Percentiles rank a stretch among this genome's conserved stretches.
Evolutionary conservation across 2,113 vertebrate species (phyloP).

Genomic region (Eleginops maclovinus): DNA sequence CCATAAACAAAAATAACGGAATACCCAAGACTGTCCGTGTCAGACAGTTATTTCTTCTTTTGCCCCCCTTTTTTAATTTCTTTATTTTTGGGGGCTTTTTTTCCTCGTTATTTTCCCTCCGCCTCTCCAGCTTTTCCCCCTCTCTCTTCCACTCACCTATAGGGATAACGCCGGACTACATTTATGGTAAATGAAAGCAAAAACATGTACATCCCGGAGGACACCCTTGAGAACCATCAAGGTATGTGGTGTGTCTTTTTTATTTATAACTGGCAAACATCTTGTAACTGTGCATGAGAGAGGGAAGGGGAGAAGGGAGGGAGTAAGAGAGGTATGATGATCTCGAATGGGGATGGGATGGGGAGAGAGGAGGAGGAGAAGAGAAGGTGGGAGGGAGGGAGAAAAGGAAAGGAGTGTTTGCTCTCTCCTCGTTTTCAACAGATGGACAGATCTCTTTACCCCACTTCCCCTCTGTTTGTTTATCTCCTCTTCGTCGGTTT

Average conservation of each 20-base stretch:
- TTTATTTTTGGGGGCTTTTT: slow-evolving; percentile 71
- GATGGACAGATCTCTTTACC: slow-evolving; percentile 64
- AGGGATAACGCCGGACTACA: slow-evolving; percentile 80
- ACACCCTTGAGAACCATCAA: slow-evolving; percentile 84
- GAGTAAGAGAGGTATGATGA: slow-evolving; percentile 58
- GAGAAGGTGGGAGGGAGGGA: background rate
- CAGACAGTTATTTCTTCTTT: slow-evolving; percentile 69
- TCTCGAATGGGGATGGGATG: slow-evolving; percentile 67
- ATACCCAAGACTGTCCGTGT: slow-evolving; percentile 76
- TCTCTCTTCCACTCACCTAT: slow-evolving; percentile 68
- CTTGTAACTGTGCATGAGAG: slow-evolving; percentile 58
- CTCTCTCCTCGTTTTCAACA: slow-evolving; percentile 63
- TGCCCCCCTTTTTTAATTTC: slow-evolving; percentile 58
- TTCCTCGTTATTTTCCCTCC: slow-evolving; percentile 55
- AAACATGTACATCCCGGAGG: slow-evolving; percentile 85
- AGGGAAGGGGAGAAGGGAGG: slow-evolving; percentile 21
- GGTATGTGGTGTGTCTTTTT: slow-evolving; percentile 69
- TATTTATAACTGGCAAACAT: slow-evolving; percentile 52
- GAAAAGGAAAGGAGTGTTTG: slow-evolving; percentile 41
- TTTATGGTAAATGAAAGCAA: slow-evolving; percentile 85
- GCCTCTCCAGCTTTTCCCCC: slow-evolving; percentile 52
- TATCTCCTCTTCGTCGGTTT: slow-evolving; percentile 4
- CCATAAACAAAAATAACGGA: slow-evolving; percentile 71
- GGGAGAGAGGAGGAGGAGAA: slow-evolving; percentile 10
- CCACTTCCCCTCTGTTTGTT: slow-evolving; percentile 45